These are phyloP conservation scores for Argyrosomus japonicus DNA, from an alignment of 2,113 vertebrate genomes.

Conservation along the genomic window DNA sequence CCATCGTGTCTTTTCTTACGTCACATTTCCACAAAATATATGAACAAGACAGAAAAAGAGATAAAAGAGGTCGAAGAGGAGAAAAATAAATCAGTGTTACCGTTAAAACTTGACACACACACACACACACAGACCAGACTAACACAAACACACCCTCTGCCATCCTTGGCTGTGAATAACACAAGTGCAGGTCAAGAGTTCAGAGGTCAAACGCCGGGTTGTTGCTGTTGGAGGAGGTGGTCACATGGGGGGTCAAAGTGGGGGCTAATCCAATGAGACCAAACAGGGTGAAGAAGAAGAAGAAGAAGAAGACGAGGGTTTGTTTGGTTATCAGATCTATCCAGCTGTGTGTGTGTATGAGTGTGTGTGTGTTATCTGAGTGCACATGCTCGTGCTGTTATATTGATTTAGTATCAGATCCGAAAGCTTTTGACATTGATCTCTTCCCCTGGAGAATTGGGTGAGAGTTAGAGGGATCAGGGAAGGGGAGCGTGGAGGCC, in stretches of 20 bases:
- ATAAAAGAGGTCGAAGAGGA: not conserved
- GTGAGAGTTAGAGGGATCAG: constrained; percentile 6
- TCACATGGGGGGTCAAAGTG: constrained; percentile 29
- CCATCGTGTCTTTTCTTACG: not conserved
- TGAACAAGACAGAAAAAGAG: not conserved
- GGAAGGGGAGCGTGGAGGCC: not conserved
- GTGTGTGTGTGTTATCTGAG: constrained; percentile 31
- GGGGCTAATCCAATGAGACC: constrained; percentile 26
- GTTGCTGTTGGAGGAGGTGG: not conserved
- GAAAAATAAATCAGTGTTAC: constrained; percentile 1
- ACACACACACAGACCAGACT: constrained; percentile 4
- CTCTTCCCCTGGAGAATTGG: not conserved
- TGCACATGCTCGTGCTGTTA: constrained; percentile 4
- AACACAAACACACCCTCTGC: constrained; percentile 17
- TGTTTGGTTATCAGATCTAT: constrained; percentile 61
- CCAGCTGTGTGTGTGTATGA: constrained; percentile 42
- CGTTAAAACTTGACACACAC: not conserved
- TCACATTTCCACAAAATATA: not conserved
- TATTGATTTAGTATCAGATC: constrained; percentile 60
- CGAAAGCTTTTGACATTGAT: constrained; percentile 54
- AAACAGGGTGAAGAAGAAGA: not conserved
- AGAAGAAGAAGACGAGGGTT: not conserved
- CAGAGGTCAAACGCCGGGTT: constrained; percentile 22
- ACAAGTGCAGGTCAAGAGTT: constrained; percentile 45
- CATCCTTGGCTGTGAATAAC: constrained; percentile 26